Conservation (phyloP, 2,888 invertebrate species). For the Malthinus seriepunctatus region DNA sequence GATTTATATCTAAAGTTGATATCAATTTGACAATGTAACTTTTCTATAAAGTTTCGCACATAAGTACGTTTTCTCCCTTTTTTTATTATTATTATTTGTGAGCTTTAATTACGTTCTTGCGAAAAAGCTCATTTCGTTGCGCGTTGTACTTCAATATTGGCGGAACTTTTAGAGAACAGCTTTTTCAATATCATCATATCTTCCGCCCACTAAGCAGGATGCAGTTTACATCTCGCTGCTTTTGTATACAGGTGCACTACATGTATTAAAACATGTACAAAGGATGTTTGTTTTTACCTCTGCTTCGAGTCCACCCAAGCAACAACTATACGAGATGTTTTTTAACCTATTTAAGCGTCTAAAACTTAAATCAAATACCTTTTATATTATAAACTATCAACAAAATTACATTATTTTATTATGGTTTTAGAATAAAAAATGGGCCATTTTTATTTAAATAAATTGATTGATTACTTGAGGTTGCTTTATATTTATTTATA, state of each 20-base stretch:
- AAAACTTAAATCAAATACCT: neutral
- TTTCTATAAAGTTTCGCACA: slow-evolving; percentile 13
- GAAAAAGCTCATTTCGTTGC: neutral
- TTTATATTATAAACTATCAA: neutral
- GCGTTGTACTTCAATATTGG: slow-evolving; percentile 5
- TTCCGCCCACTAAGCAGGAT: slow-evolving; percentile 29
- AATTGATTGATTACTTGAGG: too few relatives aligned
- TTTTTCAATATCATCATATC: slow-evolving; percentile 25
- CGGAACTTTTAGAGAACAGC: slow-evolving; percentile 19
- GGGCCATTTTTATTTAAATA: too few relatives aligned
- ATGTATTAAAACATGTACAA: slow-evolving; percentile 37
- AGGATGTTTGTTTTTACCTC: slow-evolving; percentile 30
- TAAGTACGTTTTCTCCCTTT: too few relatives aligned
- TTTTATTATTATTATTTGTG: too few relatives aligned
- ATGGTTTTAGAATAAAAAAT: too few relatives aligned
- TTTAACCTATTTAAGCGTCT: too few relatives aligned
- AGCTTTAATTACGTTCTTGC: too few relatives aligned
- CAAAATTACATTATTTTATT: too few relatives aligned
- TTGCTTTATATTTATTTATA: too few relatives aligned
- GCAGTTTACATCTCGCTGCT: slow-evolving; percentile 31
- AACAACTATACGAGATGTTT: slow-evolving; percentile 14
- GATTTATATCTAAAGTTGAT: slow-evolving; percentile 28
- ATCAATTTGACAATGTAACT: slow-evolving; percentile 28
- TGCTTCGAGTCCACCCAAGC: slow-evolving; percentile 21
- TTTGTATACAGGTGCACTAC: slow-evolving; percentile 37